These are phyloP conservation scores for Scaptomyza montana DNA, from an alignment of 1,140 invertebrate genomes.

Conservation along the genomic window DNA sequence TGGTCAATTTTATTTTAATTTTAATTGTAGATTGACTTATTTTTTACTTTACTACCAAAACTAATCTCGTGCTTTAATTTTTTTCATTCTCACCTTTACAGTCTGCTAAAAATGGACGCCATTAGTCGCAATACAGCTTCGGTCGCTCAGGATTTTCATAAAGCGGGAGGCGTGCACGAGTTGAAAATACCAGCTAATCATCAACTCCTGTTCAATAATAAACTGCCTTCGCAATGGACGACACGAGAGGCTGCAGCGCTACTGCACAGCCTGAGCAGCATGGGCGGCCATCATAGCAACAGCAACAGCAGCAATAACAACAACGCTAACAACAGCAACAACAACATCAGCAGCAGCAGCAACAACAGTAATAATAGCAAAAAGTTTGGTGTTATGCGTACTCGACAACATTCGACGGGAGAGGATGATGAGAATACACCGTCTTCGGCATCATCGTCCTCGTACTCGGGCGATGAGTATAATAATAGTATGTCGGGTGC, in stretches of 20 bases:
- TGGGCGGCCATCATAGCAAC: constrained; percentile 49
- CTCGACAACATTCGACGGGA: constrained; percentile 76
- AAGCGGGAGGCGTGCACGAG: constrained; percentile 84
- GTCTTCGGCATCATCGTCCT: constrained; percentile 75
- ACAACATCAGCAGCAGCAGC: constrained; percentile 35
- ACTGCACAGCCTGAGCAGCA: constrained; percentile 77
- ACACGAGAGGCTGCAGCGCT: constrained; percentile 82
- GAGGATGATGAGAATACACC: constrained; percentile 82
- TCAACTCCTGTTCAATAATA: constrained; percentile 84
- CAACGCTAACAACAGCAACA: constrained; percentile 19
- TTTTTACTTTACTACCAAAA: not conserved
- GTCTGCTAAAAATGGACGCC: constrained; percentile 84
- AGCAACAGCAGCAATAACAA: constrained; percentile 23
- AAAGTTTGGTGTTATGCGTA: constrained; percentile 62
- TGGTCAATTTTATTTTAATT: not conserved
- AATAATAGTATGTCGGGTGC: constrained; percentile 56
- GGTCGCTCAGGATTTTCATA: constrained; percentile 84
- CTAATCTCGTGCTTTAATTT: constrained; percentile 2
- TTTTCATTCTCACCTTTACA: constrained; percentile 32
- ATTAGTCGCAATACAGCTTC: constrained; percentile 84
- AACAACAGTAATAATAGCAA: constrained; percentile 36
- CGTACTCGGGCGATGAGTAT: constrained; percentile 71
- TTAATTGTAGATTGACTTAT: not conserved
- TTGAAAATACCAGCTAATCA: constrained; percentile 84
- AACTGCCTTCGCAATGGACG: constrained; percentile 84